Conservation (phyloP, 2,113 vertebrate species). For the Arizona elegans region DNA sequence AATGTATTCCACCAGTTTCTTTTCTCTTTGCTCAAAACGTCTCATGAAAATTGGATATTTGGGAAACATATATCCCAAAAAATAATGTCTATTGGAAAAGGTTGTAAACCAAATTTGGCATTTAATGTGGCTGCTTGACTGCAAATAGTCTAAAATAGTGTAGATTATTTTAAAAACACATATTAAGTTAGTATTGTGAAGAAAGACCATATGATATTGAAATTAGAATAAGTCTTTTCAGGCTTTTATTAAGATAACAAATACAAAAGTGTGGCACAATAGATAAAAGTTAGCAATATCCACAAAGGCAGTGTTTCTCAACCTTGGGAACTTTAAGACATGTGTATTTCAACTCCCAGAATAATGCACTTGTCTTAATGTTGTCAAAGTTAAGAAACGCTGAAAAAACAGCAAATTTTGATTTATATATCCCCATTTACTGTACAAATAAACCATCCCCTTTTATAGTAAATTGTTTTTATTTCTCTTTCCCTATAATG, state of each 20-base stretch:
- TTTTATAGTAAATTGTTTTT: background rate
- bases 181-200: background rate
- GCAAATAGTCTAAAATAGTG: background rate
- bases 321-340: background rate
- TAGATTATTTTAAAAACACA: background rate
- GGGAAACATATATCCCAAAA: background rate
- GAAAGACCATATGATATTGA: background rate
- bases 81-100: background rate
- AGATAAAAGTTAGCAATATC: background rate
- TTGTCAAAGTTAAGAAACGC: background rate
- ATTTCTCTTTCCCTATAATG: constrained; percentile 9
- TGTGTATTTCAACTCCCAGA: background rate
- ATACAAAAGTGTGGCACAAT: background rate
- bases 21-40: background rate
- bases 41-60: background rate
- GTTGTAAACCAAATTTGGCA: background rate
- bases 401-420: background rate
- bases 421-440: background rate
- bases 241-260: background rate
- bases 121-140: background rate
- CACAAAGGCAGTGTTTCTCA: background rate
- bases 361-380: background rate
- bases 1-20: background rate
- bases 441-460: background rate
- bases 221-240: background rate